Conservation (phyloP, 2,888 invertebrate genomes). For the Tetanocera ferruginea region DNA sequence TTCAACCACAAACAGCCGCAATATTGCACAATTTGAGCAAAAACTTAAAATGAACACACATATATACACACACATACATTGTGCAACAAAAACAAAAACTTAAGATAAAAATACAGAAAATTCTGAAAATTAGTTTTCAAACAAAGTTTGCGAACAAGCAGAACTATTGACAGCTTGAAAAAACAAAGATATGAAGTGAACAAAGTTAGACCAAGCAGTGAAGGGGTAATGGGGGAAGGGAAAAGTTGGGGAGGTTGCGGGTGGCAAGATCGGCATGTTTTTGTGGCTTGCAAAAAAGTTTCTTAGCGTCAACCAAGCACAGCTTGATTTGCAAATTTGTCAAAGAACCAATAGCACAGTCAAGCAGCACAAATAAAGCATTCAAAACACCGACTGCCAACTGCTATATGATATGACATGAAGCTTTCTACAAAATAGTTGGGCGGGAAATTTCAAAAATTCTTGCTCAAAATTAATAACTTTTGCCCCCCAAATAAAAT, state of each 20-base stretch:
- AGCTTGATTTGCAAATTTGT: constrained; percentile 28
- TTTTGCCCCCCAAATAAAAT: neutral
- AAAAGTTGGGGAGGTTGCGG: neutral
- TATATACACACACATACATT: too few species aligned
- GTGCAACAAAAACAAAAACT: constrained; percentile 2
- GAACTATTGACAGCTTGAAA: constrained; percentile 22
- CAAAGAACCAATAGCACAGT: neutral
- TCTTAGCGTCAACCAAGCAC: constrained; percentile 8
- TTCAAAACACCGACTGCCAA: neutral
- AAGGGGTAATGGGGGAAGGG: neutral
- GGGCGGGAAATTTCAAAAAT: neutral
- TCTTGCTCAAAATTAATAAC: constrained; percentile 30
- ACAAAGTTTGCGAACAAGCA: constrained; percentile 14
- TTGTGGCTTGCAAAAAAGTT: neutral
- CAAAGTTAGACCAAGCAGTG: neutral
- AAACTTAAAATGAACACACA: neutral
- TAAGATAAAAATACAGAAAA: constrained; percentile 14
- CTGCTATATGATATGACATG: neutral
- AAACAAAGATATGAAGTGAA: neutral
- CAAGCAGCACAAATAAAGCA: neutral
- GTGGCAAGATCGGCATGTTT: neutral
- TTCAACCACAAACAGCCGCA: constrained; percentile 8
- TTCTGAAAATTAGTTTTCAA: constrained; percentile 17
- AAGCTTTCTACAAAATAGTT: too few species aligned
- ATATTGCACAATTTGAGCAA: constrained; percentile 14